phyloP scores from a whole-genome alignment of 2,113 vertebrate genomes.

The Brachyhypopomus occidentalis region DNA sequence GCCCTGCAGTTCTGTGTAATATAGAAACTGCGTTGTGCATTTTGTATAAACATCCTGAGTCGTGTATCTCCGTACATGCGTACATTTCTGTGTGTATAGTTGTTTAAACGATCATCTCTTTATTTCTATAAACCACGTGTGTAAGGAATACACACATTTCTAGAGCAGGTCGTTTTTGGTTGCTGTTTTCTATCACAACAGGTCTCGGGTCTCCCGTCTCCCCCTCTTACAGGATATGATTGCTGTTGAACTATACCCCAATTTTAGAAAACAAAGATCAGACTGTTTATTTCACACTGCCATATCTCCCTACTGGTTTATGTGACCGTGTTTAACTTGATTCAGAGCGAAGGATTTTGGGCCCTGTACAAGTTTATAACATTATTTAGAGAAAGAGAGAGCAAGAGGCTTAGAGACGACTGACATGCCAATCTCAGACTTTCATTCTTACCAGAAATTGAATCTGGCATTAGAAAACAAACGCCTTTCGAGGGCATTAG shows the following conservation, averaged over 20 bases:
- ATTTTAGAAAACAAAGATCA: neutral
- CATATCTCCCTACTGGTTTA: neutral
- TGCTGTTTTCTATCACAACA: neutral
- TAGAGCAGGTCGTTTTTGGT: too few relatives aligned
- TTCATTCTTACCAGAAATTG: neutral
- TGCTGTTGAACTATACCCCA: neutral
- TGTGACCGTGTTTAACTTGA: neutral
- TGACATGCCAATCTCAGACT: neutral
- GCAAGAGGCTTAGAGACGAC: neutral
- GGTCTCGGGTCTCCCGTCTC: neutral
- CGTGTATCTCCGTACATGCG: too few relatives aligned
- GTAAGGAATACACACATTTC: neutral
- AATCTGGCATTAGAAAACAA: constrained; percentile 4
- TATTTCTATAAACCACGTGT: neutral
- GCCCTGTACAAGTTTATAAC: neutral
- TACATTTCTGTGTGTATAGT: neutral
- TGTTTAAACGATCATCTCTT: neutral
- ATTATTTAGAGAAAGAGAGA: neutral
- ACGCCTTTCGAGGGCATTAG: constrained; percentile 1
- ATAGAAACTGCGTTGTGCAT: neutral
- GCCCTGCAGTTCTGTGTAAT: neutral
- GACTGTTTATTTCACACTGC: too few relatives aligned
- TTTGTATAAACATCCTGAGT: neutral
- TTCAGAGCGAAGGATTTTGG: neutral
- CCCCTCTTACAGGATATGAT: neutral